Percentiles rank a stretch among this genome's conserved stretches.
Evolutionary conservation across 2,113 vertebrate species (phyloP).

Genomic region (Crocuta crocuta): DNA sequence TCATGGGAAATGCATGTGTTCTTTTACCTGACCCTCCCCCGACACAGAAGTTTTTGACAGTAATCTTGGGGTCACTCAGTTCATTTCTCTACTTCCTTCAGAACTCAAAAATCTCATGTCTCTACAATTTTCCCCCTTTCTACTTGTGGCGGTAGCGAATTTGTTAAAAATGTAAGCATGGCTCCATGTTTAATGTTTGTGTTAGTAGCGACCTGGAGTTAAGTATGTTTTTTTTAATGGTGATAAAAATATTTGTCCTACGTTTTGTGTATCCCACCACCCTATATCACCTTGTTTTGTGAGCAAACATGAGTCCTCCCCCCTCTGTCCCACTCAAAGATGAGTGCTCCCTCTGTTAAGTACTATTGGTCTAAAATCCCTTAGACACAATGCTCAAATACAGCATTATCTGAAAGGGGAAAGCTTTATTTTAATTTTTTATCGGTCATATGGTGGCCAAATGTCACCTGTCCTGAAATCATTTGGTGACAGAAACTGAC

Average conservation of each 20-base stretch:
- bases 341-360: background rate
- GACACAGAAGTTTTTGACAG: background rate
- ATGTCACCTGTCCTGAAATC: background rate
- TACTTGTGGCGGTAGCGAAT: background rate
- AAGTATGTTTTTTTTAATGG: background rate
- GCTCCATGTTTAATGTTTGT: background rate
- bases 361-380: background rate
- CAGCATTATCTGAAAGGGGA: background rate
- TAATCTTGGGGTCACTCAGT: background rate
- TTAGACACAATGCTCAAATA: background rate
- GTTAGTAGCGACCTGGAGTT: background rate
- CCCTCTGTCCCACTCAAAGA: no score
- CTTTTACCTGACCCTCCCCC: background rate
- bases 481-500: background rate
- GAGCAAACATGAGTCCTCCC: background rate
- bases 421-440: background rate
- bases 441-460: background rate
- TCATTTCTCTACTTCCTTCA: background rate
- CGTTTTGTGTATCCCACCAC: background rate
- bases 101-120: background rate
- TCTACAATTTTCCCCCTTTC: background rate
- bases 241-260: background rate
- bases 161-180: background rate
- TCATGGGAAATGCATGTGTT: conserved; percentile 11
- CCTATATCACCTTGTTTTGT: background rate